Conservation (phyloP, 2,797 vertebrate genomes). For the Ctenopoma multispine region DNA sequence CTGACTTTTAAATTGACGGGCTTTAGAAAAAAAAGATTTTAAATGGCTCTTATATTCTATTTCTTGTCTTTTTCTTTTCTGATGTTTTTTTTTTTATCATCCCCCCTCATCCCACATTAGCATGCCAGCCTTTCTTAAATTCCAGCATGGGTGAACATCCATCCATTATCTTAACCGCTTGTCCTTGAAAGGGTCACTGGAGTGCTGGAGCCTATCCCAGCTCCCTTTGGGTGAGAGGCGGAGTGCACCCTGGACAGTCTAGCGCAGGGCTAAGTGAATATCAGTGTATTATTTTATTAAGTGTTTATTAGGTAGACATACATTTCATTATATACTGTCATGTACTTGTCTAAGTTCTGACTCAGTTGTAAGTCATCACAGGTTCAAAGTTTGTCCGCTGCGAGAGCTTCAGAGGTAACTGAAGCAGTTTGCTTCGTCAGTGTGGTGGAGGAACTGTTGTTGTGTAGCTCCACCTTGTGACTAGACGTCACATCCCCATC, state of each 20-base stretch:
- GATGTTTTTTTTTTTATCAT: neutral
- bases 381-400: constrained; percentile 45
- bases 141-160: neutral
- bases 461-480: constrained; percentile 72
- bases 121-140: neutral
- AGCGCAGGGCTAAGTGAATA: too few species aligned
- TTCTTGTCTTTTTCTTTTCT: neutral
- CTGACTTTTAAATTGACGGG: constrained; percentile 11
- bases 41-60: neutral
- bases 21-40: too few species aligned
- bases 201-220: too few species aligned
- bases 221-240: too few species aligned
- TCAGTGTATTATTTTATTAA: too few species aligned
- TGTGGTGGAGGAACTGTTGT: constrained; percentile 23
- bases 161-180: too few species aligned
- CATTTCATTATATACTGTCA: constrained; percentile 33
- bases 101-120: neutral
- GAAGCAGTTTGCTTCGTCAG: neutral
- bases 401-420: constrained; percentile 15
- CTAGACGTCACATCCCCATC: neutral
- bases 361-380: constrained; percentile 41
- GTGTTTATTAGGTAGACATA: neutral
- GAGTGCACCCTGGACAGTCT: too few species aligned
- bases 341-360: constrained; percentile 26
- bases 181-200: too few species aligned